Evolutionary conservation across 2,113 vertebrate species (phyloP), one percentile per base, ranked within the genome.

Genomic region (Melanostigma gelatinosum): DNA sequence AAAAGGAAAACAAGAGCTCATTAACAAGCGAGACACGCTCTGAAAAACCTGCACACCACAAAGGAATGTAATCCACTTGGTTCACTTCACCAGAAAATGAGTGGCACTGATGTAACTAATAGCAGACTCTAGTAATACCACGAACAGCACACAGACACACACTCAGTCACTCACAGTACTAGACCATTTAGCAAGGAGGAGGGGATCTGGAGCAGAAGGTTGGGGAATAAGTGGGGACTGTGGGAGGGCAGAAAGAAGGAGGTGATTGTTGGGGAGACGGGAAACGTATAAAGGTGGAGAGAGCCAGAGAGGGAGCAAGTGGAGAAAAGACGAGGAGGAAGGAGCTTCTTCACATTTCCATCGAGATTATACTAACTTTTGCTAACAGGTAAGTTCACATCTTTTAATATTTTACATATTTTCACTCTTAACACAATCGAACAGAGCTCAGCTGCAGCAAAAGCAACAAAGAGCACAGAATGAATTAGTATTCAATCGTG

Each of bases 231-330:
- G 64, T 34, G 71, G 81, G 46, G 38, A 6, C 9, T 44, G 86
- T 75, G 76, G 88, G 91, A 85, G 84, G 89, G 83, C 46, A 63
- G 82, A 85, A 87, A 87, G 85, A 64, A 89, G 88, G 92, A 88
- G 92, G 83, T 74, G 85, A 86, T 89, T 87, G 40, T 85, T 80
- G 34, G 7, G 55, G 74, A 74, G 84, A 75, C 24, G 54, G 34
- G 13, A 73, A 77, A n/a, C 13, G 58, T 83, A 88, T 87, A 91
- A 86, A 89, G 63, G 32, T 36, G 62, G 58, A 36, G 60, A 79
- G 40, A 75, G 57, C n/a, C 54, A 66, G 61, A 83, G 66, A 87
- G 44, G 44, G n/a, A 87, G 54, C 75, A 82, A 88, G 85, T 84
- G 77, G 78, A 88, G 27, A 57, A 24, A 62, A 57, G 52, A 67